These are phyloP conservation scores for Sipha maydis DNA, from an alignment of 2,888 invertebrate genomes.

Conservation along the genomic window DNA sequence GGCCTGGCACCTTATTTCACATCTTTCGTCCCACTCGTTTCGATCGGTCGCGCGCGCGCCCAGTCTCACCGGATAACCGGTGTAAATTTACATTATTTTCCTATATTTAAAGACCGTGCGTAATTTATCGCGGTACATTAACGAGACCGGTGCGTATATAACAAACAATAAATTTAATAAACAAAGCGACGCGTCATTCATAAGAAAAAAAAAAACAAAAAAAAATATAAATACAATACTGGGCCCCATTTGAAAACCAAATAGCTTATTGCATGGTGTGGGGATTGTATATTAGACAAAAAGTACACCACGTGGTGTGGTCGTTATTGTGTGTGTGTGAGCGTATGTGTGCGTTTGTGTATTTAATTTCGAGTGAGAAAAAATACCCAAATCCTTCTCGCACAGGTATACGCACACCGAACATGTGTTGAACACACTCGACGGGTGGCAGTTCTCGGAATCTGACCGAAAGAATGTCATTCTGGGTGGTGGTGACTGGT, in stretches of 20 bases:
- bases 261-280: slow-evolving; percentile 36
- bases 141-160: slow-evolving; percentile 42
- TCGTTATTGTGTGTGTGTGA: slow-evolving; percentile 24
- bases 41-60: slow-evolving; percentile 10
- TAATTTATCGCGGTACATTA: slow-evolving; percentile 58
- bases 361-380: slow-evolving; percentile 46
- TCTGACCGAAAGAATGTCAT: slow-evolving; percentile 62
- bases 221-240: slow-evolving; percentile 18
- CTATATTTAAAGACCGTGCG: slow-evolving; percentile 50
- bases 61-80: slow-evolving; percentile 58
- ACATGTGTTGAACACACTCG: slow-evolving; percentile 62
- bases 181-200: slow-evolving; percentile 58
- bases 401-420: slow-evolving; percentile 47
- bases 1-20: slow-evolving; percentile 51
- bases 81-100: slow-evolving; percentile 60
- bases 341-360: background rate
- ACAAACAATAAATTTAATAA: slow-evolving; percentile 58
- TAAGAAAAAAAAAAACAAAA: background rate
- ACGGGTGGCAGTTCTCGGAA: slow-evolving; percentile 62
- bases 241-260: slow-evolving; percentile 32
- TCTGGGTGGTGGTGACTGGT: slow-evolving; percentile 49
- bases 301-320: slow-evolving; percentile 54
- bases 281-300: slow-evolving; percentile 26
- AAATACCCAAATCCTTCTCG: slow-evolving; percentile 54
- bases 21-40: slow-evolving; percentile 28